Conservation (phyloP, 2,888 invertebrate genomes). For the Drosophila testacea region DNA sequence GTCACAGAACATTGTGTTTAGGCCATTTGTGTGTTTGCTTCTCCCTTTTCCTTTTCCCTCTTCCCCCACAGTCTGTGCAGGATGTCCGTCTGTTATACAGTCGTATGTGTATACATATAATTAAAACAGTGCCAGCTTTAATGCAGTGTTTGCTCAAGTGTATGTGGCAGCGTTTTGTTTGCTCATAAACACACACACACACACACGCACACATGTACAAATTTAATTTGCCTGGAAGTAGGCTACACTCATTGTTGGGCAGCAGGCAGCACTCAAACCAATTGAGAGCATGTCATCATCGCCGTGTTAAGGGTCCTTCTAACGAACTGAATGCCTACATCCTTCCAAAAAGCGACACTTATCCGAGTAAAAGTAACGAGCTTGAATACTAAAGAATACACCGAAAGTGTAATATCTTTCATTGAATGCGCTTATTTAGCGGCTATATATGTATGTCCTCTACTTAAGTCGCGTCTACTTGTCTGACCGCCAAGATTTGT, state of each 20-base stretch:
- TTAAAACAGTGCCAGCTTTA: constrained; percentile 67
- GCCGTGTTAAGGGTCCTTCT: constrained; percentile 43
- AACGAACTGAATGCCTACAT: constrained; percentile 39
- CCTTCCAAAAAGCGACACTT: constrained; percentile 33
- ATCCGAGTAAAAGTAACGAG: constrained; percentile 16
- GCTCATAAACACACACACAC: constrained; percentile 36
- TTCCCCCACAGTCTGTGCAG: not conserved
- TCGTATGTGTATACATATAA: constrained; percentile 50
- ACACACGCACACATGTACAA: constrained; percentile 9
- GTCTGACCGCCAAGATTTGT: constrained; percentile 61
- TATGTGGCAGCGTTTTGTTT: constrained; percentile 50
- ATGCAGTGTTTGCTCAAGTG: constrained; percentile 69
- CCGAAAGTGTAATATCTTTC: not conserved
- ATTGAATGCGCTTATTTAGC: constrained; percentile 68
- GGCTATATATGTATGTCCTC: constrained; percentile 13
- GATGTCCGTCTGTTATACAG: constrained; percentile 32
- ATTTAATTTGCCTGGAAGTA: constrained; percentile 71
- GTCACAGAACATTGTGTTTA: constrained; percentile 48
- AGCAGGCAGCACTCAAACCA: constrained; percentile 50
- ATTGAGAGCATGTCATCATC: constrained; percentile 64
- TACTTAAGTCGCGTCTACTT: constrained; percentile 10
- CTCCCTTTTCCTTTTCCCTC: not conserved
- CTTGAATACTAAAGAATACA: not conserved
- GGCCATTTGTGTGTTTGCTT: constrained; percentile 46
- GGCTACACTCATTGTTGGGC: constrained; percentile 59